Conservation (phyloP, 2,797 vertebrate genomes). For the Acrocephalus scirpaceus region DNA sequence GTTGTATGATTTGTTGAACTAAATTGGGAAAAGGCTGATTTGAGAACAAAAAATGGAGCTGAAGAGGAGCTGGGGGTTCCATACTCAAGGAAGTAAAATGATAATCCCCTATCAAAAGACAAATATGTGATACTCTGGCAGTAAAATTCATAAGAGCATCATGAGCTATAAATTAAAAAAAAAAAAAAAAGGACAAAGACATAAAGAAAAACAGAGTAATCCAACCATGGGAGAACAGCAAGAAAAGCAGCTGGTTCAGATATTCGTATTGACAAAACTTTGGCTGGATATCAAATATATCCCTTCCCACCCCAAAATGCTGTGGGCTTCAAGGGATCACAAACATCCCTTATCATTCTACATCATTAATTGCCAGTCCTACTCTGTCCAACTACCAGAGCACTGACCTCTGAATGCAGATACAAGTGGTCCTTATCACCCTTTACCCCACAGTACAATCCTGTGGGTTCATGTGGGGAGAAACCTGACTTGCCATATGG, state of each 20-base stretch:
- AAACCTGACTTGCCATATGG: constrained; percentile 35
- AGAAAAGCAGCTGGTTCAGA: constrained; percentile 57
- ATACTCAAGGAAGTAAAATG: background rate
- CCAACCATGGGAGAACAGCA: background rate
- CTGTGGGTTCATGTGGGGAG: constrained; percentile 2
- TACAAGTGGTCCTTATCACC: background rate
- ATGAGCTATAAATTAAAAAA: background rate
- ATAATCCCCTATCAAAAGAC: background rate
- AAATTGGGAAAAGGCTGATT: background rate
- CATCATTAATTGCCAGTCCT: constrained; percentile 13
- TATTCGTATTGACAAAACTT: constrained; percentile 52
- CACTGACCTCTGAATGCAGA: background rate
- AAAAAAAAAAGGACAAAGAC: background rate
- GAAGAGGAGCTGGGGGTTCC: background rate
- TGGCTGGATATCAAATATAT: constrained; percentile 41
- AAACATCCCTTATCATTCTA: constrained; percentile 2
- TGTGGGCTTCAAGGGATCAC: background rate
- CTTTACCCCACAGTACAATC: background rate
- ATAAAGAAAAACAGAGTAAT: constrained; percentile 15
- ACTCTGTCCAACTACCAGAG: constrained; percentile 5
- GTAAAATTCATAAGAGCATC: background rate
- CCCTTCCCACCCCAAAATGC: constrained; percentile 43
- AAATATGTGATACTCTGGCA: background rate
- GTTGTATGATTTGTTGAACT: background rate
- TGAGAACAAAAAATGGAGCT: background rate